phyloP scores from a whole-genome alignment of 2,888 invertebrate genomes.

The Spodoptera exigua region DNA sequence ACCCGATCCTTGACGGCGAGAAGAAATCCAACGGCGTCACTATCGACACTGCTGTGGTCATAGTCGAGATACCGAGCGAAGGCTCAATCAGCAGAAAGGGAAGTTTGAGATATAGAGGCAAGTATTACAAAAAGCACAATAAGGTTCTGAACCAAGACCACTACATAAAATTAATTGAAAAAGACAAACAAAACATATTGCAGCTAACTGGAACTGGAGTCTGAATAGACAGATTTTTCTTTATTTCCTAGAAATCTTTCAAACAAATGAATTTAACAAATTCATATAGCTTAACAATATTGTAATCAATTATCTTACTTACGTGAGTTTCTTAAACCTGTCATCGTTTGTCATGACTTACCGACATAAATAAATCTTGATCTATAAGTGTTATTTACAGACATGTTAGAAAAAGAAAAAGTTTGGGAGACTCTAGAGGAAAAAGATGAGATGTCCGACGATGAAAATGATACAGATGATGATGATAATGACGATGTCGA shows the following conservation, averaged over 20 bases:
- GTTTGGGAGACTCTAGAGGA: slow-evolving; percentile 90
- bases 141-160: too few relatives aligned
- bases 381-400: slow-evolving; percentile 65
- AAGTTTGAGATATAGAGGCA: slow-evolving; percentile 90
- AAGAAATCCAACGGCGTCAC: slow-evolving; percentile 79
- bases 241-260: too few relatives aligned
- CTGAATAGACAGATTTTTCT: too few relatives aligned
- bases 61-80: slow-evolving; percentile 76
- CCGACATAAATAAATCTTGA: too few relatives aligned
- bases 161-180: too few relatives aligned
- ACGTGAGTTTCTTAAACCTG: too few relatives aligned
- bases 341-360: too few relatives aligned
- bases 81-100: slow-evolving; percentile 79
- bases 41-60: slow-evolving; percentile 73
- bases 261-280: too few relatives aligned
- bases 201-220: too few relatives aligned
- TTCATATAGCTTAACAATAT: too few relatives aligned
- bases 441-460: slow-evolving; percentile 78
- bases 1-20: slow-evolving; percentile 68
- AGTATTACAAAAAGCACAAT: slow-evolving; percentile 7
- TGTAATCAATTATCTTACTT: too few relatives aligned
- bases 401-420: slow-evolving; percentile 87
- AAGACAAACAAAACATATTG: too few relatives aligned
- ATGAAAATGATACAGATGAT: slow-evolving; percentile 66
- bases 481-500: slow-evolving; percentile 53